Evolutionary conservation across 1,140 invertebrate genomes (phyloP).

Genomic region (Nautilus pompilius): DNA sequence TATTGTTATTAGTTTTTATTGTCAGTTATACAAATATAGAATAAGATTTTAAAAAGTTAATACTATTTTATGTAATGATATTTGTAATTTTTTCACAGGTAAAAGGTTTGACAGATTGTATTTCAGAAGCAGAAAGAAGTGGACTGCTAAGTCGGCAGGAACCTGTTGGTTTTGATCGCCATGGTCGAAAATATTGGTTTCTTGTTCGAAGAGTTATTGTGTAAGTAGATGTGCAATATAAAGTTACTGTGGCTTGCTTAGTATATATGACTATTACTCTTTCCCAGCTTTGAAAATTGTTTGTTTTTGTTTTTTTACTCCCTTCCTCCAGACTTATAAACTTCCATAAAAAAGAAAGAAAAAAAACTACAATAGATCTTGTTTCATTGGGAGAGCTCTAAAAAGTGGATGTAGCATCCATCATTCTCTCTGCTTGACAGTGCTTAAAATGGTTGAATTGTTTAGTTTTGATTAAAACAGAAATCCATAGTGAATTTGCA

Average conservation of each 20-base stretch:
- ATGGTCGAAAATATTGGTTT: constrained; percentile 96
- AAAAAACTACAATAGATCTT: too few species aligned
- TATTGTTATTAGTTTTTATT: constrained; percentile 1
- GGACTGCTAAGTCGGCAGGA: constrained; percentile 88
- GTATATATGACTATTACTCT: neutral
- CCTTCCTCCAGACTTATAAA: too few species aligned
- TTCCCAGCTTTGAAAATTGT: neutral
- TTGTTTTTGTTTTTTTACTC: neutral
- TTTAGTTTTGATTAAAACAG: too few species aligned
- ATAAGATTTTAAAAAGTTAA: too few species aligned
- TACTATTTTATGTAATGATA: too few species aligned
- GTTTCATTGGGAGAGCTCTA: too few species aligned
- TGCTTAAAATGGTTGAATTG: too few species aligned
- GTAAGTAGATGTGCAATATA: constrained; percentile 63
- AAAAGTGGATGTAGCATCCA: too few species aligned
- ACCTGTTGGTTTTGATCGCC: constrained; percentile 88
- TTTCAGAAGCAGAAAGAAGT: constrained; percentile 86
- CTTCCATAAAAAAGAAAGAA: too few species aligned
- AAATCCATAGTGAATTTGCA: too few species aligned
- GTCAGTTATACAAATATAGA: too few species aligned
- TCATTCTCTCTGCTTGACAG: too few species aligned
- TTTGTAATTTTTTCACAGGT: constrained; percentile 56
- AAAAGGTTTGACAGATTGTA: constrained; percentile 86
- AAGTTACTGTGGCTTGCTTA: neutral
- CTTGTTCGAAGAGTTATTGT: constrained; percentile 85